Base-by-base conservation (phyloP, 1,140 invertebrate species). In the Cylas formicarius region DNA sequence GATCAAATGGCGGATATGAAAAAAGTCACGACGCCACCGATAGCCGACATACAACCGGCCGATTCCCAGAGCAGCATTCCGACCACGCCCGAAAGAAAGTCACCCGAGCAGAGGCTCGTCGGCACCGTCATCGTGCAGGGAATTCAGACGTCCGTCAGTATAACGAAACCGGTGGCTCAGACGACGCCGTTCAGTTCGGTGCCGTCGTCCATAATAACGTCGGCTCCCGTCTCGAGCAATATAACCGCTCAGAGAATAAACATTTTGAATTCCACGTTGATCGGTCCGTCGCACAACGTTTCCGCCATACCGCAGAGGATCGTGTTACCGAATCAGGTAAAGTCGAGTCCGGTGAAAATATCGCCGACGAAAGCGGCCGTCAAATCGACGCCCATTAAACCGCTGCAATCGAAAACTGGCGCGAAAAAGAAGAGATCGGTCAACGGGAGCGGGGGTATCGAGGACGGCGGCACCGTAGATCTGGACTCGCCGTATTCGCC, bases 401-500 rank as follows among this genome's bases (percentile, higher is more conserved):
- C 71, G 22, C 69, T 72, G 68, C 69, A 65, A 23, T 58, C 53
- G 8, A 66, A 65, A 46, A 58, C 60, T 3, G 55, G 67, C 16
- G 58, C 62, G 13, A 70, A 68, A 44, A 41, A 26, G 3, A 43
- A 44, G 20, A 20, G 14, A 3, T 26, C 21, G 10, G 23, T 46
- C 44, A 29, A 38, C 9, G 48, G 54, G 36, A 57, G 54, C 31
- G 44, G 51, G n/a, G 45, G 29, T 17, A 50, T 38, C 17, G 36
- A 20, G 13, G 53, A 55, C 6, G 72, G 72, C 41, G 61, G 80
- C 20, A 82, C 83, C 52, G 80, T 78, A 73, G 86, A 84, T 23
- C 82, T 71, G 54, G 80, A 85, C 35, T 89, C 86, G 8, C 87
- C 88, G 0, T 89, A 89, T 67, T 89, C 85, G 16, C 86, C 86